phyloP scores from a whole-genome alignment of 2,888 invertebrate species.

The Mesorhabditis belari region DNA sequence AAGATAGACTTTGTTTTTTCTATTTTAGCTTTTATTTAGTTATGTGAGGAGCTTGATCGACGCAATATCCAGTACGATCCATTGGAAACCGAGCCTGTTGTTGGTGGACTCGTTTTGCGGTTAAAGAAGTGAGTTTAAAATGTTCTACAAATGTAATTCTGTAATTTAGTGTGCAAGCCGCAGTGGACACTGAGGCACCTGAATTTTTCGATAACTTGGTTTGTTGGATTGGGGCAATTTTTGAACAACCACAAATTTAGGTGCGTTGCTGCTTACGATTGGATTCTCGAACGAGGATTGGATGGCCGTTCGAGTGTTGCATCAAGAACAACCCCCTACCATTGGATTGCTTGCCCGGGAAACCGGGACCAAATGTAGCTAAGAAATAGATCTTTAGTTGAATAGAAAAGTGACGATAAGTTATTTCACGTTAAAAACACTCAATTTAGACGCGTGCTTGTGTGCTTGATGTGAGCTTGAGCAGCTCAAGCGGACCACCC shows the following conservation, averaged over 20 bases:
- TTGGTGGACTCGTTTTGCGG: slow-evolving; percentile 38
- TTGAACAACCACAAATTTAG: slow-evolving; percentile 35
- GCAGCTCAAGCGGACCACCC: slow-evolving; percentile 2
- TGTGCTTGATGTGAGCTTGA: too few relatives aligned
- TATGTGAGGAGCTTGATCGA: slow-evolving; percentile 33
- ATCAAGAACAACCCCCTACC: slow-evolving; percentile 34
- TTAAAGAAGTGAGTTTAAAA: slow-evolving; percentile 24
- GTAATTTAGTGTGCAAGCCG: slow-evolving; percentile 11
- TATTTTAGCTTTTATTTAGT: background rate
- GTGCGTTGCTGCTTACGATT: slow-evolving; percentile 35
- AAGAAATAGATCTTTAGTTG: too few relatives aligned
- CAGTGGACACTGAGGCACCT: slow-evolving; percentile 8
- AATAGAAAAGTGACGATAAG: too few relatives aligned
- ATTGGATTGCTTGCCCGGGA: slow-evolving; percentile 22
- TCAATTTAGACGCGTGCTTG: too few relatives aligned
- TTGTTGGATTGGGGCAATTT: slow-evolving; percentile 19
- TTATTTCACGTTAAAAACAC: too few relatives aligned
- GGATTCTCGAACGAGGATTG: slow-evolving; percentile 18
- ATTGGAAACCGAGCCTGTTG: slow-evolving; percentile 22
- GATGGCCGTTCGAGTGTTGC: slow-evolving; percentile 42
- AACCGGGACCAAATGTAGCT: slow-evolving; percentile 26
- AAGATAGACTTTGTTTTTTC: background rate
- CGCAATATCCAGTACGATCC: slow-evolving; percentile 20
- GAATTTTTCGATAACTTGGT: slow-evolving; percentile 17
- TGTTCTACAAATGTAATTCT: slow-evolving; percentile 26